Evolutionary conservation across 2,888 invertebrate genomes (phyloP).

Genomic region (Diarsia mendica): DNA sequence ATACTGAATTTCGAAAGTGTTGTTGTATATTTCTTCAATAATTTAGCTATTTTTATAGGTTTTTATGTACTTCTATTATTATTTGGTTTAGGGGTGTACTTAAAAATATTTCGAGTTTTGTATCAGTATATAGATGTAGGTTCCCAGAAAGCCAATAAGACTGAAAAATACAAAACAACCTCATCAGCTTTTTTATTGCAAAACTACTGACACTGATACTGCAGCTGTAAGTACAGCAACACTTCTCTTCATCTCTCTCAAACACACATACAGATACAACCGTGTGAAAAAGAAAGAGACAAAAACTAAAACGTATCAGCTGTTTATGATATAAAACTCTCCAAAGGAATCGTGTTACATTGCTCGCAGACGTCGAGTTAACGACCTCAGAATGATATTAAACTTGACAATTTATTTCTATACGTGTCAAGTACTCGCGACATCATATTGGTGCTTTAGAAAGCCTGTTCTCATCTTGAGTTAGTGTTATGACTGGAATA

Average conservation of each 20-base stretch:
- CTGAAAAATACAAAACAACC: not conserved
- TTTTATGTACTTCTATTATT: not conserved
- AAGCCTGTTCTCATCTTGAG: constrained; percentile 25
- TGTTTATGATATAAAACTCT: constrained; percentile 34
- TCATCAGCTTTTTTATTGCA: not conserved
- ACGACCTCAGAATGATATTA: constrained; percentile 52
- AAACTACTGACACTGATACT: not conserved
- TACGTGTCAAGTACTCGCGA: constrained; percentile 40
- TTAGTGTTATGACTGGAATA: constrained; percentile 12
- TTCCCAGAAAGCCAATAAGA: not conserved
- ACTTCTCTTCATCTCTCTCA: not conserved
- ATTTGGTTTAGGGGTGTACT: not conserved
- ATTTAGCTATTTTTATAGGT: not conserved
- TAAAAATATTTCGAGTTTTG: not conserved
- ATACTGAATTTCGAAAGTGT: not conserved
- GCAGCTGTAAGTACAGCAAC: not conserved
- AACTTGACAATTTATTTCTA: constrained; percentile 61
- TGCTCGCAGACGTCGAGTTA: constrained; percentile 40
- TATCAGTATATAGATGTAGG: not conserved
- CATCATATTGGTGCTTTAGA: constrained; percentile 48
- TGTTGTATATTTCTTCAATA: not conserved
- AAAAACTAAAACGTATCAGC: constrained; percentile 28
- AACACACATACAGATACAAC: not conserved
- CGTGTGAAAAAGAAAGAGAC: constrained; percentile 6
- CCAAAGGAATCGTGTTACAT: constrained; percentile 46